These are phyloP conservation scores for Nematostella vectensis DNA, from an alignment of 92 coral and sea anemone species.

Conservation along the genomic window DNA sequence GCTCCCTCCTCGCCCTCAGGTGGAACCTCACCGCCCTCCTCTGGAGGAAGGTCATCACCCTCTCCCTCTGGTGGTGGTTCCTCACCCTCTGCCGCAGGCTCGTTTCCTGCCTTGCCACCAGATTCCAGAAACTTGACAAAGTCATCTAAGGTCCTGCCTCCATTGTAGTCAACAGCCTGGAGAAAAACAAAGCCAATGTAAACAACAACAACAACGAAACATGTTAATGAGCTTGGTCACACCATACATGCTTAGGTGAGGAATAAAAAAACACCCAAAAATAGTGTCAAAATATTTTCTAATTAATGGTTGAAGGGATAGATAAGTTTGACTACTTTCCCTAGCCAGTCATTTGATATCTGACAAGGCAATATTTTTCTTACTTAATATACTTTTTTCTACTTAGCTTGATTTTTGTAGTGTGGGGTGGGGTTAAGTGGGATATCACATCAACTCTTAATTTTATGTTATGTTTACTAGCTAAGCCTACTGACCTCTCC, in stretches of 20 bases:
- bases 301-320: too few relatives aligned
- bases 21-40: constrained; percentile 32
- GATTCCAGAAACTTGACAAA: constrained; percentile 75
- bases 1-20: constrained; percentile 24
- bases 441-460: too few relatives aligned
- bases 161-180: constrained; percentile 88
- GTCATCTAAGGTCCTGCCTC: constrained; percentile 90
- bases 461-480: too few relatives aligned
- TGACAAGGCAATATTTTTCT: too few relatives aligned
- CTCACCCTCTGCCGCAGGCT: constrained; percentile 62
- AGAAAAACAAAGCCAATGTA: not conserved
- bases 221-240: too few relatives aligned
- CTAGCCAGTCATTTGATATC: too few relatives aligned
- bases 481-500: constrained; percentile 76
- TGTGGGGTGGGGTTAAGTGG: too few relatives aligned
- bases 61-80: constrained; percentile 56
- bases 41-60: constrained; percentile 39
- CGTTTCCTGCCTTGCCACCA: constrained; percentile 81
- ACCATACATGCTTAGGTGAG: not conserved
- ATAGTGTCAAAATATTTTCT: too few relatives aligned
- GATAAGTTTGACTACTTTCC: too few relatives aligned
- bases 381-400: too few relatives aligned
- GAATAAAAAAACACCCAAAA: not conserved
- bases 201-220: too few relatives aligned
- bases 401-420: too few relatives aligned